These are phyloP conservation scores for Heterochromis multidens DNA, from an alignment of 2,113 vertebrate genomes.

Conservation along the genomic window DNA sequence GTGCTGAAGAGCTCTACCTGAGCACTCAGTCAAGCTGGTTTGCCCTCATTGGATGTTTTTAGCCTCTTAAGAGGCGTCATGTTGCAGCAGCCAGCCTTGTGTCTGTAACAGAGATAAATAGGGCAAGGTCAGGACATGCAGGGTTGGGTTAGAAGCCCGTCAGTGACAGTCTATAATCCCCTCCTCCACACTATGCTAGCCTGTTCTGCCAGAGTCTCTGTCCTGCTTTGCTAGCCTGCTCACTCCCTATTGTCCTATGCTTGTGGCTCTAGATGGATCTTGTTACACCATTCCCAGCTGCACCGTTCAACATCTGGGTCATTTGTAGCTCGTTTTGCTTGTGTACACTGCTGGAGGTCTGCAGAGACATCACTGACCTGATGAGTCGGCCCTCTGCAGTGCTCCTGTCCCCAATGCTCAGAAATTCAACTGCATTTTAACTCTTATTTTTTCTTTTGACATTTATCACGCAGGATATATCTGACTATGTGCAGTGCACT, in stretches of 20 bases:
- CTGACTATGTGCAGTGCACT: not conserved
- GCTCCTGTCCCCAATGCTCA: not conserved
- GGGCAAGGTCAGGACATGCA: conserved; percentile 25
- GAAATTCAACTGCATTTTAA: not conserved
- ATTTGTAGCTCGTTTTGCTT: not conserved
- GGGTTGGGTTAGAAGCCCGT: conserved; percentile 17
- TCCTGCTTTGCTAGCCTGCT: not conserved
- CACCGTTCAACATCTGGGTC: conserved; percentile 30
- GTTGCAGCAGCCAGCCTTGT: conserved; percentile 42
- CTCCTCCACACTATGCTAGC: not conserved
- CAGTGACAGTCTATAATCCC: conserved; percentile 35
- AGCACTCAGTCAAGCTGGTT: conserved; percentile 19
- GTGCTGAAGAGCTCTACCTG: conserved; percentile 21
- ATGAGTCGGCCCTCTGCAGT: not conserved
- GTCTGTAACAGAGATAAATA: conserved; percentile 47
- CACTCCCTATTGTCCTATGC: not conserved
- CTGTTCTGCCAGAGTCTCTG: conserved; percentile 21
- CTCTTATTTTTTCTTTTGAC: not conserved
- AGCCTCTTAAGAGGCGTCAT: conserved; percentile 31
- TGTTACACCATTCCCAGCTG: not conserved
- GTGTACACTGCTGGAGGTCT: not conserved
- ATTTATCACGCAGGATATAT: not conserved
- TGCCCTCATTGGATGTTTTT: conserved; percentile 49
- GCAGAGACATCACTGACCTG: not conserved
- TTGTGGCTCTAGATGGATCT: not conserved